Base-by-base conservation (phyloP, 2,797 vertebrate species). In the Catharus ustulatus region DNA sequence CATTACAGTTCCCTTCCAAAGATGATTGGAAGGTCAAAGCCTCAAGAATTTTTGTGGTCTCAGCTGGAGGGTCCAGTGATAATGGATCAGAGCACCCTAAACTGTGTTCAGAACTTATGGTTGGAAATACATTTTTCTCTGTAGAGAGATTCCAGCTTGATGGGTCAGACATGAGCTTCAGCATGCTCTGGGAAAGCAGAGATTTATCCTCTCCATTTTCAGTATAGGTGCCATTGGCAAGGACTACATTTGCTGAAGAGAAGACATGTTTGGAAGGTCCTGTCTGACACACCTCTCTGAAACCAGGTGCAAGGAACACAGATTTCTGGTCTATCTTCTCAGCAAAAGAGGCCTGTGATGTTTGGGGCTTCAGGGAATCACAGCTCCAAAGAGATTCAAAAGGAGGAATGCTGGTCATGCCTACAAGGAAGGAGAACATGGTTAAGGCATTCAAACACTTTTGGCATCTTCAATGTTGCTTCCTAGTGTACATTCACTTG, bases 361-460 rank as follows among this genome's bases (percentile, higher is more conserved):
- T 89, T 89, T 24, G 72, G 0, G 96, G 68, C 51, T 93, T 90
- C 95, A 96, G 83, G 68, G 94, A 95, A 84, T 84, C 90, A 89
- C 71, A 90, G 64, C 6, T 95, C 93, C 96, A 94, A 81, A 93
- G 58, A 72, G 94, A 92, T 55, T 95, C 90, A 71, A 95, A 84
- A 55, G 90, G 52, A 83, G 93, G 77, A 74, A 95, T 72, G 58
- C 42, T 85, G 51, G 77, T 88, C 62, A 97, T 93, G 92, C 93
- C 97, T 98, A 80, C 36, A 66, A 76, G 1, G 15, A 59, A 93
- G 42, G 16, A 91, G 59, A 85, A 55, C 36, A 64, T 5, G 4
- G 38, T 88, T 94, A 72, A 48, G 46, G 22, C 61, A 77, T 72
- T 84, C 83, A 66, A 85, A 90, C 16, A 20, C 12, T 80, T 38